A percentile compares a stretch with the other conserved stretches of the same genome.
phyloP scores from a whole-genome alignment of 2,888 invertebrate genomes.

The Athalia rosae region DNA sequence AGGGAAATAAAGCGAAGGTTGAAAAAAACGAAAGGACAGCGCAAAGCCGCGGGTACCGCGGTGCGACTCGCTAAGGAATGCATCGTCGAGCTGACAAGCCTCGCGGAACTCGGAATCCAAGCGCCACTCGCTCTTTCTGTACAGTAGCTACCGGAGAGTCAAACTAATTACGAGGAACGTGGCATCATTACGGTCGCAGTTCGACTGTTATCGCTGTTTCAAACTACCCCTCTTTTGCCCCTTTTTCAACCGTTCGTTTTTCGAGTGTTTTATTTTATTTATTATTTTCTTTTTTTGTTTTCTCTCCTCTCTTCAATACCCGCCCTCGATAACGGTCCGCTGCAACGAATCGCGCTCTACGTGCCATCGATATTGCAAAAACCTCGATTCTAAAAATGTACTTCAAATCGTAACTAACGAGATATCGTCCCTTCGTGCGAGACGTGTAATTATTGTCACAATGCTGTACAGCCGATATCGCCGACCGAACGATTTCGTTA shows the following conservation, averaged over 20 bases:
- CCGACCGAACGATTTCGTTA: too few relatives aligned
- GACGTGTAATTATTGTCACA: too few relatives aligned
- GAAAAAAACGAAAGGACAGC: not conserved
- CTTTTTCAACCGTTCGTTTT: not conserved
- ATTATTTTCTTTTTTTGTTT: too few relatives aligned
- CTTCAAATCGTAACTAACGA: too few relatives aligned
- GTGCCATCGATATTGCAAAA: too few relatives aligned
- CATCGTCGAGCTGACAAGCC: constrained; percentile 55
- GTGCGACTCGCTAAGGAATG: constrained; percentile 52
- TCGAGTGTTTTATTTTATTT: too few relatives aligned
- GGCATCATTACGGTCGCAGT: constrained; percentile 48
- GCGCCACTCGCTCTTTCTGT: constrained; percentile 46
- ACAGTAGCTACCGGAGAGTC: constrained; percentile 50
- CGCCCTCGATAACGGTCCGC: too few relatives aligned
- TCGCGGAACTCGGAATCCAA: not conserved
- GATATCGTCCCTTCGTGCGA: too few relatives aligned
- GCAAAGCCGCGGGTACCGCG: not conserved
- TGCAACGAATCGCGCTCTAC: too few relatives aligned
- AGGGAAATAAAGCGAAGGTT: not conserved
- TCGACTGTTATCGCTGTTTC: constrained; percentile 48
- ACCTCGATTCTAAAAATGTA: too few relatives aligned
- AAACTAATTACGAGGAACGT: constrained; percentile 55
- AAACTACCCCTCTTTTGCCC: not conserved
- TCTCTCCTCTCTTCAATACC: too few relatives aligned
- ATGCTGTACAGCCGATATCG: too few relatives aligned